Evolutionary conservation across 2,888 invertebrate genomes (phyloP).

Genomic region (Campoplex capitator): DNA sequence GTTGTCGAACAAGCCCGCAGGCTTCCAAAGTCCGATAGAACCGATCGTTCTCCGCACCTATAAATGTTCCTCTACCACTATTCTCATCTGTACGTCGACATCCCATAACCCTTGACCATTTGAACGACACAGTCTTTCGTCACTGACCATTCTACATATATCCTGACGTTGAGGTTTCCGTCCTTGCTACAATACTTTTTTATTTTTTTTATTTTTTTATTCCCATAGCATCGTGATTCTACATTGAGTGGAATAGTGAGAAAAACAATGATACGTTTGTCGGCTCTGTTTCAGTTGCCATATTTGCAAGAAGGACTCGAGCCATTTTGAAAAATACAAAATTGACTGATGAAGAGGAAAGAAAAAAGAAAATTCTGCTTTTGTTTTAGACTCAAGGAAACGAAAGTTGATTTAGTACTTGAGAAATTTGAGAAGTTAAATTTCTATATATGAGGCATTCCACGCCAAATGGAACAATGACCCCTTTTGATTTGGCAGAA

Average conservation of each 20-base stretch:
- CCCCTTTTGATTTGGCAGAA: too few relatives aligned
- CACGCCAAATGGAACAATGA: too few relatives aligned
- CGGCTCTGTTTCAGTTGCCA: too few relatives aligned
- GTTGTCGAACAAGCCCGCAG: constrained; percentile 45
- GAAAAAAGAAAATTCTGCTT: background rate
- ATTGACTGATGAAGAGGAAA: background rate
- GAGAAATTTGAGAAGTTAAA: too few relatives aligned
- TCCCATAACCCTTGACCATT: constrained; percentile 2
- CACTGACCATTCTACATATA: background rate
- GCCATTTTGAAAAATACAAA: too few relatives aligned
- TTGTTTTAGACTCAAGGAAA: too few relatives aligned
- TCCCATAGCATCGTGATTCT: background rate
- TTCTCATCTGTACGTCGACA: constrained; percentile 17
- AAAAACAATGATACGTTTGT: background rate
- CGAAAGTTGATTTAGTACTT: too few relatives aligned
- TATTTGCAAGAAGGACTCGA: background rate
- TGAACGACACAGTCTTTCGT: constrained; percentile 9
- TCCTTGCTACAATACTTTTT: background rate
- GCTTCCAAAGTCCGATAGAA: constrained; percentile 46
- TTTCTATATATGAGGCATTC: too few relatives aligned
- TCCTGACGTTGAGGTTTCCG: background rate
- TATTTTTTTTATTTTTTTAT: background rate
- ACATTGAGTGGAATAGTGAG: background rate
- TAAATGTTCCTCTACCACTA: constrained; percentile 47
- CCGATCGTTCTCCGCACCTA: constrained; percentile 43